phyloP scores from a whole-genome alignment of 2,113 vertebrate species.

The Saccopteryx leptura region DNA sequence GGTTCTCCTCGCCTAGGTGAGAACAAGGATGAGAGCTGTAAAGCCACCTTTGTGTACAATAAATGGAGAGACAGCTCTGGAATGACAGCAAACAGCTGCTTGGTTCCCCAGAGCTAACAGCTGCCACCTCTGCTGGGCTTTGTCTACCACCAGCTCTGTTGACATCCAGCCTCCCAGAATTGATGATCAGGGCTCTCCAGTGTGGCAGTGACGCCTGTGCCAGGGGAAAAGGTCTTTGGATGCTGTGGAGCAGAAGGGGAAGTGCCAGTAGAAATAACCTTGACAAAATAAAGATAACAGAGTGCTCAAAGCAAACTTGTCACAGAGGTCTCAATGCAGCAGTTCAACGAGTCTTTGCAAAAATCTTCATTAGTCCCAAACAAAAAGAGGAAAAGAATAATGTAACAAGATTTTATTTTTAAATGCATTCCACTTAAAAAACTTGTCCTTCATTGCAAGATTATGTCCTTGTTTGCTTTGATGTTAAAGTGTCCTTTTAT shows the following conservation, averaged over 20 bases:
- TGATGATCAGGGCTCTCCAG: conserved; percentile 25
- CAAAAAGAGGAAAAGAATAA: background rate
- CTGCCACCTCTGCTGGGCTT: conserved; percentile 61
- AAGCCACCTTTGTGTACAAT: conserved; percentile 24
- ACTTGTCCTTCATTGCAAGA: background rate
- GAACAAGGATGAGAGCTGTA: background rate
- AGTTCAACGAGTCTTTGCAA: background rate
- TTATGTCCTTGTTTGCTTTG: conserved; percentile 31
- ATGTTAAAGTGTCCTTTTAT: conserved; percentile 32
- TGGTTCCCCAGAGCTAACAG: conserved; percentile 31
- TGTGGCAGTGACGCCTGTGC: background rate
- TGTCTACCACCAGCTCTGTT: background rate
- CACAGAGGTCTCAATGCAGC: background rate
- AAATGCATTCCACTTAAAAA: conserved; percentile 19
- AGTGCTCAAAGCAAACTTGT: background rate
- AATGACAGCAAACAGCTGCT: conserved; percentile 59
- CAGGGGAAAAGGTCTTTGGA: background rate
- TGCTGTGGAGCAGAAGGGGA: background rate
- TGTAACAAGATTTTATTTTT: background rate
- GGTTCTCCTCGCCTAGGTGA: background rate
- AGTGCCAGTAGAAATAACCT: background rate
- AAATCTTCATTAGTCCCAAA: background rate
- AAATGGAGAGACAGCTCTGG: conserved; percentile 29
- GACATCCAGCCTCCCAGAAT: conserved; percentile 45
- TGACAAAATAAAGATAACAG: conserved; percentile 44